phyloP scores from a whole-genome alignment of 2,797 vertebrate genomes.

The Denticeps clupeoides region DNA sequence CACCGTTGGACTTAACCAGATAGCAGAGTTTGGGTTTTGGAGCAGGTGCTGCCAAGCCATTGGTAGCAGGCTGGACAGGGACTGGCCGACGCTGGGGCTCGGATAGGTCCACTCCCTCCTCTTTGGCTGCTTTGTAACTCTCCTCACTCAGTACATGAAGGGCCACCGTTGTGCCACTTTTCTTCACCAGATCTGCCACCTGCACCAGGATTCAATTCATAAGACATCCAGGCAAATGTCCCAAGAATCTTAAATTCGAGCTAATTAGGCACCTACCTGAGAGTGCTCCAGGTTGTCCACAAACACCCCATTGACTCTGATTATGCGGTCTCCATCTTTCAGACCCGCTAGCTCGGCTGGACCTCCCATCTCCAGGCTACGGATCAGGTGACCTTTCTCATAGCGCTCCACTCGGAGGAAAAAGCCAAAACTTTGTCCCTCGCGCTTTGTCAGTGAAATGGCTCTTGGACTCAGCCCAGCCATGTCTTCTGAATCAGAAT shows the following conservation, averaged over 20 bases:
- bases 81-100: constrained; percentile 31
- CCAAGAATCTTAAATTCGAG: neutral
- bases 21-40: constrained; percentile 76
- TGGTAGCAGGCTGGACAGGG: constrained; percentile 32
- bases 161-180: constrained; percentile 59
- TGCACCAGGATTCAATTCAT: neutral
- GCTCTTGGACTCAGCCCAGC: constrained; percentile 58
- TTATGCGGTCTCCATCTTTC: constrained; percentile 81
- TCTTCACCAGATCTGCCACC: constrained; percentile 77
- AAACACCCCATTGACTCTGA: constrained; percentile 75
- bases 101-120: constrained; percentile 52
- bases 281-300: constrained; percentile 72
- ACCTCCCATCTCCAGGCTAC: constrained; percentile 68
- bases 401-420: constrained; percentile 73
- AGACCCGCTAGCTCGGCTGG: constrained; percentile 78
- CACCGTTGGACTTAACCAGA: constrained; percentile 59
- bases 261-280: constrained; percentile 51
- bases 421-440: constrained; percentile 75
- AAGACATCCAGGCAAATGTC: neutral
- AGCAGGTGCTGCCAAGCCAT: constrained; percentile 28
- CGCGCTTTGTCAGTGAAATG: constrained; percentile 68
- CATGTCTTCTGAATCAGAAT: constrained; percentile 56
- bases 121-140: constrained; percentile 68
- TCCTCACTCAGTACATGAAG: constrained; percentile 71
- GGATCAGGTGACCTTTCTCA: constrained; percentile 76